Base-by-base conservation (phyloP, 1,140 invertebrate genomes). In the Drosophila baimaii region DNA sequence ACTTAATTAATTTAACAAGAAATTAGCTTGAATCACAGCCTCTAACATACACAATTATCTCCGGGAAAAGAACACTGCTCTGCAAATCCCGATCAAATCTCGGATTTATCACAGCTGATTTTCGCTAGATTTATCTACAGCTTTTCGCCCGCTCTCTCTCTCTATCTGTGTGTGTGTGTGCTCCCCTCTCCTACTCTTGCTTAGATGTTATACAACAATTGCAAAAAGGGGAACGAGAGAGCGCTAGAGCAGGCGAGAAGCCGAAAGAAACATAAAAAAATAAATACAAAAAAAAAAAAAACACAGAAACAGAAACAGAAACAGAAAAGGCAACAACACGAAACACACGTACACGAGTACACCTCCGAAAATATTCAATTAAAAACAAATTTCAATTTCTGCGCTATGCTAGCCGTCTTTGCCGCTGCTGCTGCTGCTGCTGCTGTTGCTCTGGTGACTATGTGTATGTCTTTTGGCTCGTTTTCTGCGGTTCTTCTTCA, bases 131-230 rank as follows among this genome's bases (percentile, higher is more conserved):
- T 54, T 54, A 23, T 35, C 31, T 29, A 46, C 52, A 80, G 77
- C 77, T 74, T 89, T 84, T 69, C 64, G 17, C 15, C 44, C 23
- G 21, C 37, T 31, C 21, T 62, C 31, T 13, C 46, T 41, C 61
- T 77, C 41, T 35, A 1, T 27, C 27, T 27, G 0, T 27, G 5
- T 27, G 2, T 5, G 0, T 27, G 27, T 0, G 5, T 51, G 44
- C 46, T 52, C 37, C 49, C 29, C 17, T 17, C 27, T 51, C 19
- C 33, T 33, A 29, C 52, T 70, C 33, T 27, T 43, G 19, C 49
- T 52, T 33, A 56, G 49, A 57, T 86, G 83, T 88, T 89, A 88
- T 84, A 89, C 84, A 86, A 85, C 74, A 88, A 74, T 68, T 66
- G 83, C 65, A 58, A 72, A 72, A 68, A 44, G 52, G 54, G 35